Conservation (phyloP, 2,888 invertebrate species). For the Trichacis sp. region DNA sequence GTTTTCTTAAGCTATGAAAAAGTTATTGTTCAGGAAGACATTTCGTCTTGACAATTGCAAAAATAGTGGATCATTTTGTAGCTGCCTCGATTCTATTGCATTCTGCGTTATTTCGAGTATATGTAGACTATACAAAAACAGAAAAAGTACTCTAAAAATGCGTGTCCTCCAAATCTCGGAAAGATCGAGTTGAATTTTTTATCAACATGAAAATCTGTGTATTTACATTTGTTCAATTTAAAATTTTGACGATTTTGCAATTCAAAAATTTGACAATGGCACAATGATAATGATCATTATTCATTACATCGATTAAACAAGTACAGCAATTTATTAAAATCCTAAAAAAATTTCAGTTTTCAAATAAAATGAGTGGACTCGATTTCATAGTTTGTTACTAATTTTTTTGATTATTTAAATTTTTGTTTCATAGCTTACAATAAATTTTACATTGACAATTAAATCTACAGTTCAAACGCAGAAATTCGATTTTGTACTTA, state of each 20-base stretch:
- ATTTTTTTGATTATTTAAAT: background rate
- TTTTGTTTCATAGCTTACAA: too few relatives aligned
- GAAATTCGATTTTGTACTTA: slow-evolving; percentile 13
- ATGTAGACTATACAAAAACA: slow-evolving; percentile 5
- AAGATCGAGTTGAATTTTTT: too few relatives aligned
- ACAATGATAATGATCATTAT: slow-evolving; percentile 16
- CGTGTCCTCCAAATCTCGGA: background rate
- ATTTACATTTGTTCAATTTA: slow-evolving; percentile 12
- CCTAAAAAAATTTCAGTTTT: background rate
- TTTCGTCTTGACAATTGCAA: slow-evolving; percentile 58
- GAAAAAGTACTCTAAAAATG: slow-evolving; percentile 13
- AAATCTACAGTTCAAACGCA: background rate
- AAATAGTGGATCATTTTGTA: slow-evolving; percentile 51
- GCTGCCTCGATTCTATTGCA: slow-evolving; percentile 47
- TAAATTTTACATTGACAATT: background rate
- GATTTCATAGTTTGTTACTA: too few relatives aligned
- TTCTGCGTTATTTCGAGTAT: slow-evolving; percentile 45
- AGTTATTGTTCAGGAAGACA: slow-evolving; percentile 64
- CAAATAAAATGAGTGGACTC: too few relatives aligned
- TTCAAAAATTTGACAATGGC: slow-evolving; percentile 31
- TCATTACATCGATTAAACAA: slow-evolving; percentile 20
- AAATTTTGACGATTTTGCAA: too few relatives aligned
- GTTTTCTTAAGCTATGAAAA: slow-evolving; percentile 53
- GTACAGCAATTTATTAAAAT: slow-evolving; percentile 14
- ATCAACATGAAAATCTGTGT: background rate